Conservation (phyloP, 2,888 invertebrate species). For the Aphodius granarius region DNA sequence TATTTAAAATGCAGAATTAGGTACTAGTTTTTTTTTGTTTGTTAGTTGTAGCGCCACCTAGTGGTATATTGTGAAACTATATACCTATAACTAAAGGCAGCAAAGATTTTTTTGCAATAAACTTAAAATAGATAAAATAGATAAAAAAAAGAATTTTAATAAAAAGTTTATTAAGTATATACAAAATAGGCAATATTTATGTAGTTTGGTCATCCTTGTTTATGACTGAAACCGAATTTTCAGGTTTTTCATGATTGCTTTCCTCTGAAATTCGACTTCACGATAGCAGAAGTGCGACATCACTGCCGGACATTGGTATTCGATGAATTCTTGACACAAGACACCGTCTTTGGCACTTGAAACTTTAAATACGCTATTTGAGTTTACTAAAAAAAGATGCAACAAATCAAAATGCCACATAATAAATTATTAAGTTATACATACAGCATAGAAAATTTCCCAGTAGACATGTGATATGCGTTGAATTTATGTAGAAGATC, state of each 20-base stretch:
- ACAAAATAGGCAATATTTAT: too few species aligned
- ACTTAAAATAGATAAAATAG: too few species aligned
- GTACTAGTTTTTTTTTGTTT: too few species aligned
- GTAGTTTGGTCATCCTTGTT: too few species aligned
- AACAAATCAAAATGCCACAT: not conserved
- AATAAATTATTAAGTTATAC: conserved; percentile 42
- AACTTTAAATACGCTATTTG: conserved; percentile 65
- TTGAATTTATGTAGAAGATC: conserved; percentile 61
- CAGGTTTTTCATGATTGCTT: conserved; percentile 49
- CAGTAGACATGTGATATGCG: conserved; percentile 66
- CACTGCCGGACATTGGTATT: conserved; percentile 66
- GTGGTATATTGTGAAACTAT: too few species aligned
- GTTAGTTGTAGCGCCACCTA: too few species aligned
- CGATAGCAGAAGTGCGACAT: conserved; percentile 60
- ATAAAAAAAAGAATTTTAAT: too few species aligned
- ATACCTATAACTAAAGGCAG: too few species aligned
- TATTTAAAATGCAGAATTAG: not conserved
- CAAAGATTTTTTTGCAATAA: too few species aligned
- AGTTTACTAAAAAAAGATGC: conserved; percentile 56
- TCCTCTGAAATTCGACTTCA: conserved; percentile 56
- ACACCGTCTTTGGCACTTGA: conserved; percentile 45
- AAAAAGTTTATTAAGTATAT: too few species aligned
- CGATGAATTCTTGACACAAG: conserved; percentile 59
- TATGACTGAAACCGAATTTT: conserved; percentile 38
- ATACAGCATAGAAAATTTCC: conserved; percentile 62